Evolutionary conservation across 2,113 vertebrate genomes (phyloP).

Genomic region (Thamnaconus septentrionalis): DNA sequence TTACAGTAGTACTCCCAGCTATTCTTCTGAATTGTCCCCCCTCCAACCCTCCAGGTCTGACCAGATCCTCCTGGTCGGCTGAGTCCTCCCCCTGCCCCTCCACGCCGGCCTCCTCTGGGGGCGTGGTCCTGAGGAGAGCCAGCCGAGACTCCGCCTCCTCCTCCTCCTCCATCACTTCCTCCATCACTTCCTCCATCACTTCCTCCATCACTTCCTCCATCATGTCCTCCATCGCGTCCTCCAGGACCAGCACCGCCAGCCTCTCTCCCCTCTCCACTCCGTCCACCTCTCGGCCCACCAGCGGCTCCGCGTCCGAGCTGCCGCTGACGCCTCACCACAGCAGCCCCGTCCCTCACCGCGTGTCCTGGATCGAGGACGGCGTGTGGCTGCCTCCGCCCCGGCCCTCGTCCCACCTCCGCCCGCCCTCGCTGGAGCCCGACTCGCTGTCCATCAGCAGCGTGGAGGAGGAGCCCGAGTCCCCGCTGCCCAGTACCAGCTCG

Average conservation of each 20-base stretch:
- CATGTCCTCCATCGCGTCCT: too few relatives aligned
- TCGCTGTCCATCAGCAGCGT: conserved; percentile 79
- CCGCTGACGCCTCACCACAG: too few relatives aligned
- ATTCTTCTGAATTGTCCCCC: background rate
- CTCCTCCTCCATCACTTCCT: too few relatives aligned
- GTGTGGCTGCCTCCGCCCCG: conserved; percentile 67
- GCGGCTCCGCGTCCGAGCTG: conserved; percentile 43
- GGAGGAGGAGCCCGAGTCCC: conserved; percentile 75
- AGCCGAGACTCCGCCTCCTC: conserved; percentile 23
- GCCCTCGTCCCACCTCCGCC: conserved; percentile 39
- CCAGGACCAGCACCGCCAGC: conserved; percentile 16
- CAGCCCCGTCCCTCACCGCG: conserved; percentile 70
- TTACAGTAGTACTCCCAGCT: too few relatives aligned
- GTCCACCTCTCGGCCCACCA: conserved; percentile 13
- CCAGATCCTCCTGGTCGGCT: conserved; percentile 41
- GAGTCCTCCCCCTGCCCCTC: conserved; percentile 18
- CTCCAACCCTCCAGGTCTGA: conserved; percentile 39
- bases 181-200: too few relatives aligned
- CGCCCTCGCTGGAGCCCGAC: conserved; percentile 65
- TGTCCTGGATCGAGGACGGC: conserved; percentile 84
- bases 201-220: too few relatives aligned
- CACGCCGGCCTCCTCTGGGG: conserved; percentile 8
- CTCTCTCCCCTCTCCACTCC: conserved; percentile 2
- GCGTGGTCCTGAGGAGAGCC: conserved; percentile 65
- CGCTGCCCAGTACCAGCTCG: conserved; percentile 1